Percentiles rank a stretch among this genome's conserved stretches.
phyloP scores from a whole-genome alignment of 1,140 invertebrate species.

The Heliconius himera region DNA sequence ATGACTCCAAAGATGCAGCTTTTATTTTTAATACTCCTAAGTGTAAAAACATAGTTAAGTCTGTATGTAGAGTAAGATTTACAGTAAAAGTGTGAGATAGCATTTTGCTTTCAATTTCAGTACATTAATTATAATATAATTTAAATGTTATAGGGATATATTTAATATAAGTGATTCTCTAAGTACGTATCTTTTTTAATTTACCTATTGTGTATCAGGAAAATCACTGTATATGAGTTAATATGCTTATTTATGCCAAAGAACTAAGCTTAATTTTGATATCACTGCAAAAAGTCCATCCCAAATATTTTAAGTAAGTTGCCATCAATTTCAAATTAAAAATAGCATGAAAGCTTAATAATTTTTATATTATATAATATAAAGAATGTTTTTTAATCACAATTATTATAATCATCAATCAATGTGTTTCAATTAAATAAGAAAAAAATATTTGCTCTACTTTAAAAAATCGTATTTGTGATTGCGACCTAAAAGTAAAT shows the following conservation, averaged over 20 bases:
- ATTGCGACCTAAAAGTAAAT: constrained; percentile 6
- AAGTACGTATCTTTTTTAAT: background rate
- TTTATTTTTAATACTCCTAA: constrained; percentile 74
- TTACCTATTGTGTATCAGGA: background rate
- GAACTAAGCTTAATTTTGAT: constrained; percentile 32
- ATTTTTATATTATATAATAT: background rate
- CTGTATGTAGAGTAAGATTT: constrained; percentile 58
- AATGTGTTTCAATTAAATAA: constrained; percentile 4
- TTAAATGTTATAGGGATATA: constrained; percentile 5
- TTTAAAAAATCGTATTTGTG: background rate
- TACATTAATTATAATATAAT: constrained; percentile 11
- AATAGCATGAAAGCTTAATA: background rate
- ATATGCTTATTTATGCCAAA: constrained; percentile 35
- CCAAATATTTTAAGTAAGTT: background rate
- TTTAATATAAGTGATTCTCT: constrained; percentile 1
- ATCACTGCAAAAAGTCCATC: constrained; percentile 8
- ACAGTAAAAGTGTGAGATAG: constrained; percentile 1
- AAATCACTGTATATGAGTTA: background rate
- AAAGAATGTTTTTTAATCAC: background rate
- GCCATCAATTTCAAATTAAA: background rate
- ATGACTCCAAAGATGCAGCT: constrained; percentile 73
- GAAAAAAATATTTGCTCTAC: background rate
- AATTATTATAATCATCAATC: background rate
- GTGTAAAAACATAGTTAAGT: constrained; percentile 64
- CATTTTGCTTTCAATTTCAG: background rate